Evolutionary conservation across 1,140 invertebrate species (phyloP).

Genomic region (Ephestia elutella): DNA sequence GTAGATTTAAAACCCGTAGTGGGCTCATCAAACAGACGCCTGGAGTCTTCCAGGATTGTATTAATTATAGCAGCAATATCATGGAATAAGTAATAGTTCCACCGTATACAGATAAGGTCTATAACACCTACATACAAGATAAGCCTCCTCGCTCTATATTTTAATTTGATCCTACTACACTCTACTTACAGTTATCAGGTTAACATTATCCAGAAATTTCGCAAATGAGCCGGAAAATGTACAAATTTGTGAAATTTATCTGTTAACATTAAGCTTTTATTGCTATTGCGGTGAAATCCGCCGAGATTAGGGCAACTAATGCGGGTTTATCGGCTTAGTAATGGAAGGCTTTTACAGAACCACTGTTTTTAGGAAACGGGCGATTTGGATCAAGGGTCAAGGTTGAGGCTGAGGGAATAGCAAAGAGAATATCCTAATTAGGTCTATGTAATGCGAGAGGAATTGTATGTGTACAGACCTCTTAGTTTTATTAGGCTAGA

Average conservation of each 20-base stretch:
- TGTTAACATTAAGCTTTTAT: conserved; percentile 23
- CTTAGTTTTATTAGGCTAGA: no score
- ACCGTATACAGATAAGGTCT: background rate
- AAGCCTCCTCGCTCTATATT: background rate
- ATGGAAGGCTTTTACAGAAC: background rate
- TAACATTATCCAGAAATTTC: conserved; percentile 11
- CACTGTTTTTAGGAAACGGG: background rate
- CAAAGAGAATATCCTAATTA: no score
- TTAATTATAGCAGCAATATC: no score
- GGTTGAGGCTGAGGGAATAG: background rate
- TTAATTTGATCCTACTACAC: background rate
- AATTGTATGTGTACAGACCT: no score
- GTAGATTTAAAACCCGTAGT: no score
- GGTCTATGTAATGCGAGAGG: no score
- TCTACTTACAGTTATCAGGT: background rate
- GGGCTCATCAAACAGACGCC: no score
- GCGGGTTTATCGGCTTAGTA: background rate
- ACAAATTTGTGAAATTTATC: conserved; percentile 25
- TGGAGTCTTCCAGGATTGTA: no score
- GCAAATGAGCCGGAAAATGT: conserved; percentile 28
- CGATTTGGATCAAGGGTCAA: background rate
- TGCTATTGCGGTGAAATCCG: conserved; percentile 17
- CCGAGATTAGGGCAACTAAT: conserved; percentile 6
- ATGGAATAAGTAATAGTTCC: no score
- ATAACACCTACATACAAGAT: background rate